Evolutionary conservation across 2,888 invertebrate species (phyloP), one percentile per base, ranked within the genome.

Genomic region (Oconnorella tubifera): DNA sequence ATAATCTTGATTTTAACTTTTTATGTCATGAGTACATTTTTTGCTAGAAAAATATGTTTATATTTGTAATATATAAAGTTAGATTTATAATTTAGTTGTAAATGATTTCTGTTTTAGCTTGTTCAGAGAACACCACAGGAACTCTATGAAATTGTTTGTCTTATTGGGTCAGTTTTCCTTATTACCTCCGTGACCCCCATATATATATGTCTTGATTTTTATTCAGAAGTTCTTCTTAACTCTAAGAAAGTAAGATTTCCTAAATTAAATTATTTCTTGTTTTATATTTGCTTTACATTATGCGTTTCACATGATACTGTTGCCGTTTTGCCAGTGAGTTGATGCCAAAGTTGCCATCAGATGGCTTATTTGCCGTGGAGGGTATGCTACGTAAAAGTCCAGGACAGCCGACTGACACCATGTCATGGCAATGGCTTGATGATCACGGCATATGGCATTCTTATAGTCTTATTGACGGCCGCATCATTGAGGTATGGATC

Each of bases 391-490:
- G 75, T 51, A 78, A 78, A 63, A 76, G 76, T 6, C 72, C 75
- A 6, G 85, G 86, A 31, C 86, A 88, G 4, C 86, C 88, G 76
- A 72, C 73, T 3, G 89, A 91, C 79, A 88, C 89, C 65, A 90
- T 94, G 2, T 88, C 90, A 72, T 98, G 98, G 98, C 95, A 96
- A 82, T 98, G 97, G 97, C 87, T 92, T 62, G 97, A 97, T 81
- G 96, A 97, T 82, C 87, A 93, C 77, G 93, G 91, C 76, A 83
- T 85, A 66, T 94, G 84, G 92, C 94, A 94, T 80, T 89, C 92
- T 3, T 98, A 97, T 83, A 91, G 92, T 51, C 88, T 90, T 73
- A 91, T 94, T 66, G 97, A 97, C 84, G 92, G 92, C 72, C 88
- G 92, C 72, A 92, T 95, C 73, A 89, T 98, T 69, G 97, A 98